These are phyloP conservation scores for Helostoma temminkii DNA, from an alignment of 2,797 vertebrate genomes.

Conservation along the genomic window DNA sequence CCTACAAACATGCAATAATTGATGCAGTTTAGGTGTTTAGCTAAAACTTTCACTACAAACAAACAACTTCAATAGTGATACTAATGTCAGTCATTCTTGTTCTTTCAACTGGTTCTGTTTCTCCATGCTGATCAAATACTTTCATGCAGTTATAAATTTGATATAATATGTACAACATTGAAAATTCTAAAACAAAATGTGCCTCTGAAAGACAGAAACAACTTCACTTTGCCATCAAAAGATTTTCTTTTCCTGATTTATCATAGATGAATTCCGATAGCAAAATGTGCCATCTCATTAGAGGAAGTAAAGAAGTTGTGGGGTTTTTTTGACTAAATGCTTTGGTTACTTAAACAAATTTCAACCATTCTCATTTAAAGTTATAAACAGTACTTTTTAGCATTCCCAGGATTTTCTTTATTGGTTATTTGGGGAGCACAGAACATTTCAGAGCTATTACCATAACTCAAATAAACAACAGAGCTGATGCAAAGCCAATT, in stretches of 20 bases:
- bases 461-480: slow-evolving; percentile 61
- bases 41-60: too few relatives aligned
- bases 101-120: too few relatives aligned
- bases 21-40: too few relatives aligned
- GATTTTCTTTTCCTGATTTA: background rate
- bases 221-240: background rate
- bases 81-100: too few relatives aligned
- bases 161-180: too few relatives aligned
- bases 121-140: too few relatives aligned
- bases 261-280: background rate
- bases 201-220: background rate
- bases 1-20: too few relatives aligned
- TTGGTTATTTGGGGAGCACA: slow-evolving; percentile 48
- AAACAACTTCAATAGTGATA: too few relatives aligned
- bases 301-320: slow-evolving; percentile 8
- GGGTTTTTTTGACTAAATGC: slow-evolving; percentile 4
- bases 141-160: too few relatives aligned
- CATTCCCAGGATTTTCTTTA: slow-evolving; percentile 40
- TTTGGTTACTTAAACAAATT: slow-evolving; percentile 41
- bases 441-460: slow-evolving; percentile 58
- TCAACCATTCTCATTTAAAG: slow-evolving; percentile 29
- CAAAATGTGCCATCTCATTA: background rate
- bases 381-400: slow-evolving; percentile 20
- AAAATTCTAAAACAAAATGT: slow-evolving; percentile 3
- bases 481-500: slow-evolving; percentile 45